These are phyloP conservation scores for Pygoscelis antarcticus DNA, from an alignment of 2,113 vertebrate genomes.

Conservation along the genomic window DNA sequence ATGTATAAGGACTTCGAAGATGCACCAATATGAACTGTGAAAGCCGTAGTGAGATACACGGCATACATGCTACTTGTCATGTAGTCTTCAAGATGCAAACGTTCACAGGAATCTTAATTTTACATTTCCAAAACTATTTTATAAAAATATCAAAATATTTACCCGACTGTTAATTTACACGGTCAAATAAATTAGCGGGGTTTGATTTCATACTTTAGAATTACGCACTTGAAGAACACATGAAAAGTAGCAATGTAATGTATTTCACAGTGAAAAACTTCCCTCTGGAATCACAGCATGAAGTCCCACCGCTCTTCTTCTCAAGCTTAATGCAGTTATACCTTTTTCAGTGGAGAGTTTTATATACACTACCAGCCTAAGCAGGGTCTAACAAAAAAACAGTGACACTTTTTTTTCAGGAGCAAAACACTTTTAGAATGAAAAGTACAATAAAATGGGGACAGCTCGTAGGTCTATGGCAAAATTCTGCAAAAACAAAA, in stretches of 20 bases:
- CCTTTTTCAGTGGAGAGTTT: background rate
- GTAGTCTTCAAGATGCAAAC: constrained; percentile 39
- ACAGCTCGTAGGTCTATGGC: background rate
- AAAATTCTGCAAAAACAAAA: background rate
- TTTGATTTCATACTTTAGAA: background rate
- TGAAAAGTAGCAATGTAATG: background rate
- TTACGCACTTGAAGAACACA: background rate
- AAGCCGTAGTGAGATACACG: constrained; percentile 27
- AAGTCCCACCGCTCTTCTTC: background rate
- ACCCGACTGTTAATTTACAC: constrained; percentile 34
- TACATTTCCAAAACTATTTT: constrained; percentile 61
- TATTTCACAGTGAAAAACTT: background rate
- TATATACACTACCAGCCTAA: background rate
- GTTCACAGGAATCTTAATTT: background rate
- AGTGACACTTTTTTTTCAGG: background rate
- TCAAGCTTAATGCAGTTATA: background rate
- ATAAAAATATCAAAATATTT: constrained; percentile 75
- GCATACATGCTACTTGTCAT: background rate
- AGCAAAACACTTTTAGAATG: background rate
- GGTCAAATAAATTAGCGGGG: constrained; percentile 46
- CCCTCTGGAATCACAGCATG: background rate
- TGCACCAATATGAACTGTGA: constrained; percentile 25
- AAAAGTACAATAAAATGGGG: background rate
- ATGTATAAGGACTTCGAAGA: background rate
- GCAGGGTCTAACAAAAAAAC: background rate